phyloP scores from a whole-genome alignment of 2,888 invertebrate genomes.

The Brenthis ino region DNA sequence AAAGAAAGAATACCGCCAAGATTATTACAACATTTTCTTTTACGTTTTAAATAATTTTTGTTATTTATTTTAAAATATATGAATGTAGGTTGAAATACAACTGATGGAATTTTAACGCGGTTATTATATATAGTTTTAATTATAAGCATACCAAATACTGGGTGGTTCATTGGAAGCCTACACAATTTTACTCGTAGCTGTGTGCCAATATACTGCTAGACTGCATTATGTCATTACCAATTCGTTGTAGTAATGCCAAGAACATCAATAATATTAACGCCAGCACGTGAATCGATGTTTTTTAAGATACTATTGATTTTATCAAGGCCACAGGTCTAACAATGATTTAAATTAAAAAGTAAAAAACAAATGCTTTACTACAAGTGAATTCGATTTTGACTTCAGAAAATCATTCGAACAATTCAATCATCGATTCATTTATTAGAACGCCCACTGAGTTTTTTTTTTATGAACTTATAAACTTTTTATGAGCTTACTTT shows the following conservation, averaged over 20 bases:
- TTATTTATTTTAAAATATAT: too few species aligned
- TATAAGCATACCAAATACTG: background rate
- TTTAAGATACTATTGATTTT: background rate
- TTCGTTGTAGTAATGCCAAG: conserved; percentile 19
- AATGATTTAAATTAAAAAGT: too few species aligned
- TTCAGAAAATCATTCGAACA: too few species aligned
- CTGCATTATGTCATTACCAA: conserved; percentile 16
- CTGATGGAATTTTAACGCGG: background rate
- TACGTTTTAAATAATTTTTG: background rate
- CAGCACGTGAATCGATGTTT: background rate
- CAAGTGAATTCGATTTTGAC: too few species aligned
- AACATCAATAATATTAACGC: conserved; percentile 16
- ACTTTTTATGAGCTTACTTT: background rate
- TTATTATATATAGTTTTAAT: background rate
- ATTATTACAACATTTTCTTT: background rate
- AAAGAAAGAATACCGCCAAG: background rate
- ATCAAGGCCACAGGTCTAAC: too few species aligned
- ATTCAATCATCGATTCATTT: too few species aligned
- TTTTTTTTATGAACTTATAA: too few species aligned
- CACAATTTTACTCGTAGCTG: background rate
- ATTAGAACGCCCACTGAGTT: too few species aligned
- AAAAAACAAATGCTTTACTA: too few species aligned
- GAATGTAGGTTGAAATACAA: too few species aligned
- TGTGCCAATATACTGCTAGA: conserved; percentile 12
- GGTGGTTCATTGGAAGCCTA: conserved; percentile 1